Evolutionary conservation across 37 sponge, comb jelly and placozoan genomes (phyloP).

Genomic region (Tethya wilhelma): DNA sequence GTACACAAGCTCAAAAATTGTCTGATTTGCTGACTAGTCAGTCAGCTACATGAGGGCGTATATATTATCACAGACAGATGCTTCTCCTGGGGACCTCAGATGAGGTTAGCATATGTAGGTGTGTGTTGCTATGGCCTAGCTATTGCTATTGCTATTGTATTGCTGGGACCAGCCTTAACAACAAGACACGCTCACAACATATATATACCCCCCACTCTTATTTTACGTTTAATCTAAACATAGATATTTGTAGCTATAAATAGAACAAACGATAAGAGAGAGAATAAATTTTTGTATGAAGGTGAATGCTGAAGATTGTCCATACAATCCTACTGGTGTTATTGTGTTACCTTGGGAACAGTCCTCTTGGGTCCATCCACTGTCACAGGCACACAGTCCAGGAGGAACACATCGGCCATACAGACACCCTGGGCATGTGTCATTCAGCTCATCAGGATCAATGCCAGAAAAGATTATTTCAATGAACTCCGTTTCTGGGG

Average conservation of each 20-base stretch:
- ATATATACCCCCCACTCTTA: no score
- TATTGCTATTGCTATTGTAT: no score
- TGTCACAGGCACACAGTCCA: constrained; percentile 15
- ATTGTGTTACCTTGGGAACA: constrained; percentile 16
- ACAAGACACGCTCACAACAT: no score
- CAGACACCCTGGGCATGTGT: constrained; percentile 1
- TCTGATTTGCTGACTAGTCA: no score
- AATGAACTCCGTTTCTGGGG: background rate
- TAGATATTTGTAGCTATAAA: background rate
- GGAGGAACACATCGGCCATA: constrained; percentile 40
- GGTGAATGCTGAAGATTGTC: background rate
- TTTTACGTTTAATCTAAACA: no score
- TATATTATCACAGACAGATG: no score
- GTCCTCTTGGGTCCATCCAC: constrained; percentile 18
- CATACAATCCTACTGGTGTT: background rate
- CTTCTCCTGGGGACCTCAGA: no score
- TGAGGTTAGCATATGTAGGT: no score
- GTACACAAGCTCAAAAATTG: no score
- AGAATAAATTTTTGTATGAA: background rate
- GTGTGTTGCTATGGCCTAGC: no score
- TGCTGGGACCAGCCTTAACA: no score
- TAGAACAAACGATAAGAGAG: background rate
- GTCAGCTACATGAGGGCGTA: no score
- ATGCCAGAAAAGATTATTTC: background rate
- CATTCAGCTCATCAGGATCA: background rate